phyloP scores from a whole-genome alignment of 2,113 vertebrate genomes.

The Panurus biarmicus region DNA sequence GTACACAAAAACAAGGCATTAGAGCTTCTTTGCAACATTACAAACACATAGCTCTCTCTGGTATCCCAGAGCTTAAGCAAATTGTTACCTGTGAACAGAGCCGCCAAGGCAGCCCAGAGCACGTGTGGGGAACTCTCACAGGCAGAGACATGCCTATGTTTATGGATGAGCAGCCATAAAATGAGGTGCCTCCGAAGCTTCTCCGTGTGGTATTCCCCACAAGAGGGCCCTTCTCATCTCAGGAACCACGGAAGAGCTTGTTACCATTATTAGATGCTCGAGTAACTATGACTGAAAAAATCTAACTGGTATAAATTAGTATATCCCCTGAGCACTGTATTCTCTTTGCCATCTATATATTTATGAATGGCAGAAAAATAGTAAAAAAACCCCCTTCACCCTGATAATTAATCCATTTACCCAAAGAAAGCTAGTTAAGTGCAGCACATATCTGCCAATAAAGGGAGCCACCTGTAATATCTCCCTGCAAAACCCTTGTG shows the following conservation, averaged over 20 bases:
- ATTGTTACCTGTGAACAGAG: background rate
- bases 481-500: background rate
- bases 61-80: too few species aligned
- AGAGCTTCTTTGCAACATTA: background rate
- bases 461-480: background rate
- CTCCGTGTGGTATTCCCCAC: background rate
- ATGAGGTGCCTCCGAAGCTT: background rate
- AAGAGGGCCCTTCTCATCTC: background rate
- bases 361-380: background rate
- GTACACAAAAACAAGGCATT: background rate
- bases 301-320: background rate
- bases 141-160: background rate
- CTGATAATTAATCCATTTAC: background rate
- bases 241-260: background rate
- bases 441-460: background rate
- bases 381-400: background rate
- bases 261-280: background rate
- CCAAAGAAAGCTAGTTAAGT: background rate
- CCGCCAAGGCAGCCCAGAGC: background rate
- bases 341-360: background rate
- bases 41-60: background rate
- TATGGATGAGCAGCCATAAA: background rate
- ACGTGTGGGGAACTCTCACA: accelerated
- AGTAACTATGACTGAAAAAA: background rate
- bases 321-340: background rate